Evolutionary conservation across 2,113 vertebrate genomes (phyloP), one percentile per base, ranked within the genome.

Genomic region (Dermatemys mawii): DNA sequence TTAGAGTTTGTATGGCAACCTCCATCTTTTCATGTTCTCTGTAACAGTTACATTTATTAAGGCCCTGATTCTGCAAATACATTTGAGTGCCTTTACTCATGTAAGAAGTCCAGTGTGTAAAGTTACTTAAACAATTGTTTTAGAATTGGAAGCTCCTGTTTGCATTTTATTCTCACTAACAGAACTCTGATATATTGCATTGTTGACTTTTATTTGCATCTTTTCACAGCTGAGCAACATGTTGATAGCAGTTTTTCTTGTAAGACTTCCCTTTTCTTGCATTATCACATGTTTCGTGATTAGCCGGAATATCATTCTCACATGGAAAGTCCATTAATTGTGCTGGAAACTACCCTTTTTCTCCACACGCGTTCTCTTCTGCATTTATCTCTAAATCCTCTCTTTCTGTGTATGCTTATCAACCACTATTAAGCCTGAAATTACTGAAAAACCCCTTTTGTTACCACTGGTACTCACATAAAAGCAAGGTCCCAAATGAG

Each of bases 361-460:
- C 51, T 81, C 49, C 13, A 29, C 0, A 0, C 60, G 3, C 1
- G 19, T 0, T 86, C 24, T 81, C 26, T 86, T 89, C 63, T 81
- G 29, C 11, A n/a, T 84, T 21, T 76, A 53, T 54, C 38, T 1
- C 5, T 27, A 90, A 87, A 70, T 4, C 1, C 32, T 78, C 32
- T 13, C 10, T 89, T 91, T 13, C 75, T 57, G 51, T 60, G 78
- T 78, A 11, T 83, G 83, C 21, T 51, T 21, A 17, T 2, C 6
- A 81, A 86, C 26, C 48, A 32, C 3, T 86, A 27, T 3, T 83
- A 44, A 51, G 32, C 54, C 81, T 79, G 32, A 8, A 88, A 57
- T 5, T 82, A 44, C 17, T 76, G 73, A n/a, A 38, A 0, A 29
- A 54, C 78, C 93, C 41, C 57, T 85, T 16, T 48, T 78, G 17